phyloP scores from a whole-genome alignment of 2,797 vertebrate genomes.

The Pantherophis vulpinus region DNA sequence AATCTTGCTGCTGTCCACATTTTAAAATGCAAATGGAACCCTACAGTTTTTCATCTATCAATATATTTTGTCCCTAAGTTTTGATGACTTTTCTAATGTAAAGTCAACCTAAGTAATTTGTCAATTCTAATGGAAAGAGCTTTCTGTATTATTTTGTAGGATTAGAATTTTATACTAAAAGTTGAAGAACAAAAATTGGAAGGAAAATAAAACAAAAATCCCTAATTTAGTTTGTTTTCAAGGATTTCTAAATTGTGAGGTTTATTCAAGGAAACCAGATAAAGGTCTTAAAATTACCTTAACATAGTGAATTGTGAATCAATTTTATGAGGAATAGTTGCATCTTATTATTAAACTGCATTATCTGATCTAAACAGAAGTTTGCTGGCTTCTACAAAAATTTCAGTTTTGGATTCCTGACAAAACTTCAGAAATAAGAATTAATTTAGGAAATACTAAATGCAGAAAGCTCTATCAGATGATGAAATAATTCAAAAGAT shows the following conservation, averaged over 20 bases:
- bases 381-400: conserved; percentile 72
- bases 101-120: conserved; percentile 66
- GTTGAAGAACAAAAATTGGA: conserved; percentile 58
- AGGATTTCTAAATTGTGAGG: conserved; percentile 70
- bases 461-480: conserved; percentile 72
- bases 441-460: conserved; percentile 67
- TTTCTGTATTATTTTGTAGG: conserved; percentile 65
- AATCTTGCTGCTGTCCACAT: conserved; percentile 60
- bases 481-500: conserved; percentile 69
- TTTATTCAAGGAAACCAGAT: conserved; percentile 68
- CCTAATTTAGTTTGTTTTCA: conserved; percentile 69
- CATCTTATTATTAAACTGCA: conserved; percentile 71
- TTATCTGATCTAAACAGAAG: conserved; percentile 73
- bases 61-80: conserved; percentile 68
- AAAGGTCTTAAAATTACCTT: conserved; percentile 68
- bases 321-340: conserved; percentile 70
- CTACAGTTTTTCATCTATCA: conserved; percentile 66
- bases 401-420: conserved; percentile 63
- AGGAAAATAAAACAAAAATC: conserved; percentile 57
- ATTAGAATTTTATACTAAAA: conserved; percentile 63
- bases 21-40: conserved; percentile 61
- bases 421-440: conserved; percentile 64
- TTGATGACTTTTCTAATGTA: conserved; percentile 67
- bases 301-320: conserved; percentile 70
- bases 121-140: conserved; percentile 72